Percentiles rank a stretch among this genome's conserved stretches.
Conservation (phyloP, 1,140 invertebrate species). For the Drosophila mayri region DNA sequence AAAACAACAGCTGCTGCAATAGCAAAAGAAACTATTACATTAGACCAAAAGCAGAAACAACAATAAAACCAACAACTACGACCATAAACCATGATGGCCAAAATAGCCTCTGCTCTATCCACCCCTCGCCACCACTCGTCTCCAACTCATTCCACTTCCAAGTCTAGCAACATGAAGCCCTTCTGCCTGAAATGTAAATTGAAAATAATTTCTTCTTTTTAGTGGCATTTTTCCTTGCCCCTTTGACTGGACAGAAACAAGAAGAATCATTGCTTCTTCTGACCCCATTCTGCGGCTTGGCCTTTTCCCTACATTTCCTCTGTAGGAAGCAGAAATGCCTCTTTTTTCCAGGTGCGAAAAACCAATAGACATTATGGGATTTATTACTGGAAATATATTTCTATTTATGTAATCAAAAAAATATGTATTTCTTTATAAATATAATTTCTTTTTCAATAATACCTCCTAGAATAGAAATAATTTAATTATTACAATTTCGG, state of each 20-base stretch:
- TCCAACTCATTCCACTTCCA: not conserved
- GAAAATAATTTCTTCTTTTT: slow-evolving; percentile 57
- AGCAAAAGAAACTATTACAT: slow-evolving; percentile 71
- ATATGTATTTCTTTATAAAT: not conserved
- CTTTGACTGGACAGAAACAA: slow-evolving; percentile 38
- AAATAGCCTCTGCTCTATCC: slow-evolving; percentile 25
- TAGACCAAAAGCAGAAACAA: slow-evolving; percentile 39
- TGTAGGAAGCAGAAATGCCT: not conserved
- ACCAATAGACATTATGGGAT: not conserved
- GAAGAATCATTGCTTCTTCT: slow-evolving; percentile 35
- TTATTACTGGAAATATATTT: not conserved
- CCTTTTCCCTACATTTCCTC: slow-evolving; percentile 18
- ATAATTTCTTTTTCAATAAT: no score
- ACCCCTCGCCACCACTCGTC: not conserved
- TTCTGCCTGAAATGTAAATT: slow-evolving; percentile 54
- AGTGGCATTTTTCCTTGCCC: slow-evolving; percentile 40
- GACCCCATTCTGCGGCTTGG: slow-evolving; percentile 60
- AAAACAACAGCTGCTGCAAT: slow-evolving; percentile 74
- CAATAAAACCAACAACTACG: slow-evolving; percentile 4
- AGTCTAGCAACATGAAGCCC: slow-evolving; percentile 2
- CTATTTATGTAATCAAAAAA: not conserved
- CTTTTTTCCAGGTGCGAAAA: not conserved
- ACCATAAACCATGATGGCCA: slow-evolving; percentile 78
- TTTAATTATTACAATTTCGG: no score
- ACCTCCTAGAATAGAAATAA: no score